These are phyloP conservation scores for Colletes collaris DNA, from an alignment of 2,888 invertebrate genomes.

Conservation along the genomic window DNA sequence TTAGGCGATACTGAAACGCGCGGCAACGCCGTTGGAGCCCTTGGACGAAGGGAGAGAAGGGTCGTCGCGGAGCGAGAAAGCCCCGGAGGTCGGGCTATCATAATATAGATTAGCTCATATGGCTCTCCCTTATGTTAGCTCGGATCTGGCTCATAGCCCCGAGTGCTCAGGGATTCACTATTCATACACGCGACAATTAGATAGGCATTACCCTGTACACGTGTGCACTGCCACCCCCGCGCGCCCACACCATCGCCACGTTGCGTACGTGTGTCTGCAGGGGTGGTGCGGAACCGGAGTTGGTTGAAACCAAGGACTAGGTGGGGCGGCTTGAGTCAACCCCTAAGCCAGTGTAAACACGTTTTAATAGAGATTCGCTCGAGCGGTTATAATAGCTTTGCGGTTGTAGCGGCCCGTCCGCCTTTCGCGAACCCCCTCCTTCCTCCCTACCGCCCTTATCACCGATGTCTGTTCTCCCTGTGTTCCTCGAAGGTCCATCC, in stretches of 20 bases:
- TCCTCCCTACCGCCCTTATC: slow-evolving; percentile 26
- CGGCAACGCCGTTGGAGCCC: slow-evolving; percentile 23
- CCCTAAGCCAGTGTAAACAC: slow-evolving; percentile 83
- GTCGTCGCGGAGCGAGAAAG: slow-evolving; percentile 29
- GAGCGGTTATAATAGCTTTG: slow-evolving; percentile 83
- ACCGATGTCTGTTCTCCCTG: slow-evolving; percentile 40
- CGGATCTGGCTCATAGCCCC: slow-evolving; percentile 81
- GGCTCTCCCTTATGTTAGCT: slow-evolving; percentile 80
- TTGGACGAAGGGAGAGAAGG: slow-evolving; percentile 1
- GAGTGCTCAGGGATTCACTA: slow-evolving; percentile 83
- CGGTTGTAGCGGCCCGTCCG: slow-evolving; percentile 80
- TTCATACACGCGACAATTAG: slow-evolving; percentile 84
- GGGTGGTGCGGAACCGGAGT: slow-evolving; percentile 72
- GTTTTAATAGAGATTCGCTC: slow-evolving; percentile 84
- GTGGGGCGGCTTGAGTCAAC: slow-evolving; percentile 82
- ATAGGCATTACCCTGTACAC: slow-evolving; percentile 81
- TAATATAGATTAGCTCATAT: slow-evolving; percentile 83
- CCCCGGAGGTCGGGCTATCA: slow-evolving; percentile 80
- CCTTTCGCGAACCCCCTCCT: slow-evolving; percentile 52
- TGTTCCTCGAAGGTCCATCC: background rate
- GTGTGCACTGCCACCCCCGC: slow-evolving; percentile 23
- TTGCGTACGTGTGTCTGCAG: slow-evolving; percentile 57
- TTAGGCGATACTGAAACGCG: slow-evolving; percentile 28
- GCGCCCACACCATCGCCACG: background rate
- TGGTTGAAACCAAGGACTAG: slow-evolving; percentile 74